These are phyloP conservation scores for Pterocles orientalis DNA, from an alignment of 2,113 vertebrate genomes.

Conservation along the genomic window DNA sequence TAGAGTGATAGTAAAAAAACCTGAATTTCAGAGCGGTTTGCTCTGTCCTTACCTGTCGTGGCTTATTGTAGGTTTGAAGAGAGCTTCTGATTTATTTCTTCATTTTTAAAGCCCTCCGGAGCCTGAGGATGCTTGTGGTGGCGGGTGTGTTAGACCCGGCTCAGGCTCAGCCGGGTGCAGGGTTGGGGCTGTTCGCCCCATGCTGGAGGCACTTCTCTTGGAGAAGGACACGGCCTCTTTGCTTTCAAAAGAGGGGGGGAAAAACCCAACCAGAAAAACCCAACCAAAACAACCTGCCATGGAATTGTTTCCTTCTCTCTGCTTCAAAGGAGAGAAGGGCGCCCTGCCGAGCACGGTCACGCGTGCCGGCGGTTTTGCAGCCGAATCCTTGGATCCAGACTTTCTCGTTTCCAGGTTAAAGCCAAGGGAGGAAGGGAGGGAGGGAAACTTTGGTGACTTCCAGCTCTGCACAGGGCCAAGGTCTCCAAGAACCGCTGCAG, in stretches of 20 bases:
- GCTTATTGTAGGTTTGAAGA: background rate
- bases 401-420: background rate
- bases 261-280: background rate
- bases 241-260: rapidly evolving
- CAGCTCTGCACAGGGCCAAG: background rate
- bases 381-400: background rate
- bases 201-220: background rate
- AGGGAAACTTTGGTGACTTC: background rate
- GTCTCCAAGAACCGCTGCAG: background rate
- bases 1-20: background rate
- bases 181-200: background rate
- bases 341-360: background rate
- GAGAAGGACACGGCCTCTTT: background rate
- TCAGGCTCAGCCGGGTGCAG: background rate
- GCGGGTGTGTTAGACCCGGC: background rate
- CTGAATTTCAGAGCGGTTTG: background rate
- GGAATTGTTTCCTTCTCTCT: background rate
- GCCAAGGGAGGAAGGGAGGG: background rate
- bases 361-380: background rate
- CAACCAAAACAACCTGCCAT: background rate
- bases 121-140: background rate
- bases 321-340: background rate
- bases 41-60: background rate
- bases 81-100: background rate
- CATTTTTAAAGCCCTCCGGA: background rate